phyloP scores from a whole-genome alignment of 2,113 vertebrate species.

The Apodemus sylvaticus region DNA sequence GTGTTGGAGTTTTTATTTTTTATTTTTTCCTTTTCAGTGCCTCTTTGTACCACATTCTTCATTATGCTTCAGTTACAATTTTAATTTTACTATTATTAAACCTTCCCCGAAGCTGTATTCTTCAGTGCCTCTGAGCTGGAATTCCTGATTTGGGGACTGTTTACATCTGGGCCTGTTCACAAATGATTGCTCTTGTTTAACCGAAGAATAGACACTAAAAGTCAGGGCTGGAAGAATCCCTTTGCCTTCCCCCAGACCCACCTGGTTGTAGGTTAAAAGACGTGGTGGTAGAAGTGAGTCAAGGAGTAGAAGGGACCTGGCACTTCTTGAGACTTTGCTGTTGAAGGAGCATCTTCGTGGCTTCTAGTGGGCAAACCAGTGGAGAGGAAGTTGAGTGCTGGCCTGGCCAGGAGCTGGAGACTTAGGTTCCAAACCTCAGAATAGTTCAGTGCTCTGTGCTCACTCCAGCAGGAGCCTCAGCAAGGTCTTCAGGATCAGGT shows the following conservation, averaged over 20 bases:
- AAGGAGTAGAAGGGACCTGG: not conserved
- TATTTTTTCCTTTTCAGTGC: conserved; percentile 58
- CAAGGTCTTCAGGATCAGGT: no score
- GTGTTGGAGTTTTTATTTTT: not conserved
- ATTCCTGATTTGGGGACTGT: conserved; percentile 79
- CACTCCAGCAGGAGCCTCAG: no score
- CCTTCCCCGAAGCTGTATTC: conserved; percentile 83
- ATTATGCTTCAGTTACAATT: conserved; percentile 82
- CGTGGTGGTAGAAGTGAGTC: not conserved
- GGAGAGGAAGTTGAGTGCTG: not conserved
- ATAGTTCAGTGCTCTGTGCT: no score
- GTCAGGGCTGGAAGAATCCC: conserved; percentile 11
- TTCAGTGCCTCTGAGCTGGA: conserved; percentile 82
- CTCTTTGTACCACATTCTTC: conserved; percentile 82
- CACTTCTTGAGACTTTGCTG: not conserved
- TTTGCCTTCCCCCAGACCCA: not conserved
- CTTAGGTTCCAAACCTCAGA: no score
- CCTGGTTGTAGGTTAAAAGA: not conserved
- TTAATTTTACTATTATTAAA: conserved; percentile 87
- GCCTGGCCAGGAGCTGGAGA: not conserved
- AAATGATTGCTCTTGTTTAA: conserved; percentile 79
- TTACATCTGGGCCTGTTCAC: conserved; percentile 76
- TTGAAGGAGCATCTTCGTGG: not conserved
- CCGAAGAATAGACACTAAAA: conserved; percentile 74
- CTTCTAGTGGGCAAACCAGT: not conserved